These are phyloP conservation scores for Brassicogethes aeneus DNA, from an alignment of 2,888 invertebrate genomes.

Conservation along the genomic window DNA sequence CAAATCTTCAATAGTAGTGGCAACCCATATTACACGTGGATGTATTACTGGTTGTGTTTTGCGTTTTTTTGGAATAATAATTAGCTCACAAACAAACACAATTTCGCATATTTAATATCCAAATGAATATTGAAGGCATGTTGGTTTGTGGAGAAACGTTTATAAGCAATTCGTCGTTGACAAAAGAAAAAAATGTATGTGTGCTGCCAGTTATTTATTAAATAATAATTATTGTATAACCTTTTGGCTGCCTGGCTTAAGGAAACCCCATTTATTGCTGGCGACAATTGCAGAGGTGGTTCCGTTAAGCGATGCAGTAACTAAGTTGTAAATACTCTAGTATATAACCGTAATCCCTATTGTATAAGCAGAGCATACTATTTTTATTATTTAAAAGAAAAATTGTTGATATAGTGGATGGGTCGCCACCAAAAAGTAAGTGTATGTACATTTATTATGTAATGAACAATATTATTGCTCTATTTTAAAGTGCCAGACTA, in stretches of 20 bases:
- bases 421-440: slow-evolving; percentile 24
- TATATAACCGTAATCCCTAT: slow-evolving; percentile 28
- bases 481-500: too few relatives aligned
- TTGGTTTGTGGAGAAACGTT: too few relatives aligned
- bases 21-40: too few relatives aligned
- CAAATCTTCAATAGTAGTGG: too few relatives aligned
- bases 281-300: slow-evolving; percentile 11
- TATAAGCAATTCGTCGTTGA: too few relatives aligned
- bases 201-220: slow-evolving; percentile 20
- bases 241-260: slow-evolving; percentile 5
- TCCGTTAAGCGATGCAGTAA: slow-evolving; percentile 24
- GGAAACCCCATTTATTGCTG: slow-evolving; percentile 3
- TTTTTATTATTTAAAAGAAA: slow-evolving; percentile 34
- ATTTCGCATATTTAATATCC: too few relatives aligned
- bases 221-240: slow-evolving; percentile 5
- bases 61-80: too few relatives aligned
- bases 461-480: slow-evolving; percentile 23
- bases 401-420: slow-evolving; percentile 26
- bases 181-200: slow-evolving; percentile 13
- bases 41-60: too few relatives aligned
- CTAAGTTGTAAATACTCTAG: slow-evolving; percentile 33
- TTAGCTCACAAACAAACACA: too few relatives aligned
- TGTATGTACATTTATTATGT: slow-evolving; percentile 21
- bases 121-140: too few relatives aligned
- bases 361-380: slow-evolving; percentile 40